Base-by-base conservation (phyloP, 2,113 vertebrate species). In the Tachycineta bicolor region DNA sequence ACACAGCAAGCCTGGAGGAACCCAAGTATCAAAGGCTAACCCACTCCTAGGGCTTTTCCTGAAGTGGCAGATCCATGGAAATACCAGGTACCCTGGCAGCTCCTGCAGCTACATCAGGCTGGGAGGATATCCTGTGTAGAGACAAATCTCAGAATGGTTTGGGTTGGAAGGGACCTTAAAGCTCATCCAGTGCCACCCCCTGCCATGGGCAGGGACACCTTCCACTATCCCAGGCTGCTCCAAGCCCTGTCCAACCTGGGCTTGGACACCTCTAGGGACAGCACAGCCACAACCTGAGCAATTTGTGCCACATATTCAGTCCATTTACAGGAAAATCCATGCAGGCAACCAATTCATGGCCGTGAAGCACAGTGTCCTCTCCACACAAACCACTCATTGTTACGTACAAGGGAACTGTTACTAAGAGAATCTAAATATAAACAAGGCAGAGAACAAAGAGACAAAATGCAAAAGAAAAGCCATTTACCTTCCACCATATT, bases 401-500 rank as follows among this genome's bases (percentile, higher is more conserved):
- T 64, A 41, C 9, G 5, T 6, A 60, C 29, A 58, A 87, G 4
- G 15, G 23, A 50, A 83, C 8, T 39, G 47, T 4, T 68, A 47
- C 34, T 56, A 31, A 59, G 11, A 10, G 33, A 5, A 44, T n/a
- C 17, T 37, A 52, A 91, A 78, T 7, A 76, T 3, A 64, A 93
- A 29, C 20, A 52, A 59, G 13, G 58, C 59, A 74, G 15, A 63
- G 41, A 86, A 68, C 0, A 2, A 44, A 73, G 16, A 73, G 5
- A 13, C 11, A 39, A 74, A 68, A 9, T 31, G 5, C 33, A 31
- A 33, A 67, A 24, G 26, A 79, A 83, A 76, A 87, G 23, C 37
- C 39, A 74, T 74, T 98, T 95, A 99, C 99, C 99, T 98, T 99
- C 99, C 75, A 99, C 95, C 99, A 99, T 99, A 95, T 98, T 99